Evolutionary conservation across 2,797 vertebrate genomes (phyloP).

Genomic region (Neopelma chrysocephalum): DNA sequence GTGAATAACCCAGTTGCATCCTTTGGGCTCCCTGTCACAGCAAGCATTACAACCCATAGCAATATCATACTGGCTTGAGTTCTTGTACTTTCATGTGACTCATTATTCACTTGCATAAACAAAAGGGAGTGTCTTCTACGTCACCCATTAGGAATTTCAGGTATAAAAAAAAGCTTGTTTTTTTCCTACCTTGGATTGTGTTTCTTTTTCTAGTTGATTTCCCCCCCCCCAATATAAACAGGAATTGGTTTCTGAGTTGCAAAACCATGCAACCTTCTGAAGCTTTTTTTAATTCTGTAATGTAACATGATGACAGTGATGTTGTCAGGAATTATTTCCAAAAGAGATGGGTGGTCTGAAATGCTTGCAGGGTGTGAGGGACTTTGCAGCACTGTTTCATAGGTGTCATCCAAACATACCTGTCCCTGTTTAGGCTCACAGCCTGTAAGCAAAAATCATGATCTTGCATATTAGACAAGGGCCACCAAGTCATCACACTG

Average conservation of each 20-base stretch:
- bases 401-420: not conserved
- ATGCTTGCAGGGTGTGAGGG: not conserved
- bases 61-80: not conserved
- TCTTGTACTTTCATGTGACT: constrained; percentile 16
- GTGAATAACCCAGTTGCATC: not conserved
- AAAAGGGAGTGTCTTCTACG: constrained; percentile 41
- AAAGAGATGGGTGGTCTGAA: not conserved
- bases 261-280: not conserved
- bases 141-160: constrained; percentile 42
- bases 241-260: not conserved
- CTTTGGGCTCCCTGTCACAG: not conserved
- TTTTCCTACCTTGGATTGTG: not conserved
- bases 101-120: constrained; percentile 25
- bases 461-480: not conserved
- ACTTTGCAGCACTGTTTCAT: not conserved
- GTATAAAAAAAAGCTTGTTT: not conserved
- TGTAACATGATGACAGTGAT: not conserved
- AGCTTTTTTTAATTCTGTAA: not conserved
- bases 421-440: not conserved
- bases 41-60: not conserved
- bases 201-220: not conserved
- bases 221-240: not conserved
- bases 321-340: not conserved
- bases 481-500: not conserved
- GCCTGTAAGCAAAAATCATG: fast-evolving